A percentile compares a stretch with the other conserved stretches of the same genome.
phyloP scores from a whole-genome alignment of 1,140 invertebrate genomes.

The Gyrodactylus bullatarudis region DNA sequence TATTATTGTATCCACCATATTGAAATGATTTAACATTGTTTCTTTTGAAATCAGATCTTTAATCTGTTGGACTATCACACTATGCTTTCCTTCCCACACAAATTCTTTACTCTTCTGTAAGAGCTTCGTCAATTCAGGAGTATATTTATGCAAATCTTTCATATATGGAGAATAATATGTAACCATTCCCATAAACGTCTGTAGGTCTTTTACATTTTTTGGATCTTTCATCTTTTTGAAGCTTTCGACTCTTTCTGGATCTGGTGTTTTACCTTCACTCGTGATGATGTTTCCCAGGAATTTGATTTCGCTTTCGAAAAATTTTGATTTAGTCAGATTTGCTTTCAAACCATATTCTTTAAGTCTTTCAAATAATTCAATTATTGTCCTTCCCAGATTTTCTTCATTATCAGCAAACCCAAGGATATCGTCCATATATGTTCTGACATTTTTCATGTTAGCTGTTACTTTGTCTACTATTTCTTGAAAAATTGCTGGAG shows the following conservation, averaged over 20 bases:
- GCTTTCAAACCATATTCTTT: background rate
- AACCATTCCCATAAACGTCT: background rate
- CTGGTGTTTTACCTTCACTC: background rate
- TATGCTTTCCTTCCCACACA: no score
- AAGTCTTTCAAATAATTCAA: background rate
- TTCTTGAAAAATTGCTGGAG: background rate
- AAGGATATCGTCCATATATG: background rate
- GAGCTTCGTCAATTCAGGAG: no score
- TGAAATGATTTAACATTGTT: no score
- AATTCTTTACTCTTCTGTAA: no score
- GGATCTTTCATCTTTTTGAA: background rate
- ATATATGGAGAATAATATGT: background rate
- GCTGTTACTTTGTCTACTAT: background rate
- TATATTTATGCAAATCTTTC: no score
- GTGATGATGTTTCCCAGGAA: background rate
- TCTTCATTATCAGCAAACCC: background rate
- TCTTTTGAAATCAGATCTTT: no score
- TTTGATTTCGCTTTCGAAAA: background rate
- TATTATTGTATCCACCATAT: no score
- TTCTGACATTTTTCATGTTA: background rate
- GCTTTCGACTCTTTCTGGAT: background rate
- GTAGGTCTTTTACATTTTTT: background rate
- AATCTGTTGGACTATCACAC: no score
- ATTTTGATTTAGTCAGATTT: background rate
- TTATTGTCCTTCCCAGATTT: background rate